A percentile compares a stretch with the other conserved stretches of the same genome.
These are phyloP conservation scores for Dicroscelio sp. DNA, from an alignment of 2,888 invertebrate genomes.

Conservation along the genomic window DNA sequence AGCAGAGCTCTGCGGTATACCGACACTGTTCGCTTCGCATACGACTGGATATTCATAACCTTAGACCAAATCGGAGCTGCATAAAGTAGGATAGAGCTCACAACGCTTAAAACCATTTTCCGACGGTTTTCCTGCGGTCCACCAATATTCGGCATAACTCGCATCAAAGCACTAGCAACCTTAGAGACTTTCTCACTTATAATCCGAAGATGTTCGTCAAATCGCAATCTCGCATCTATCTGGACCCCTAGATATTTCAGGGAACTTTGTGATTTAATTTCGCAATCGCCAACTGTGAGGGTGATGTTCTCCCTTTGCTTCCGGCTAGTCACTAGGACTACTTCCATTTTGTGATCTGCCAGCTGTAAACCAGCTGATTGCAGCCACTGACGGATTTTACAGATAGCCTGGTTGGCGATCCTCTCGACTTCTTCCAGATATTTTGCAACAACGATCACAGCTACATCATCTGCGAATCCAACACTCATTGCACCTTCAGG, in stretches of 20 bases:
- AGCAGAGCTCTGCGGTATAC: no score
- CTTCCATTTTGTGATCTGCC: background rate
- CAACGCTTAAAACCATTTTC: background rate
- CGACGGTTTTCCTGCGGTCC: background rate
- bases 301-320: background rate
- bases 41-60: no score
- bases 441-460: background rate
- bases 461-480: background rate
- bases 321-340: background rate
- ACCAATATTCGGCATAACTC: no score
- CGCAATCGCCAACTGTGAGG: background rate
- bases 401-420: background rate
- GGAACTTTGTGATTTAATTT: background rate
- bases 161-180: background rate
- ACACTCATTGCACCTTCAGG: background rate
- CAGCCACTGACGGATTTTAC: background rate
- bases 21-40: no score
- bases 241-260: background rate
- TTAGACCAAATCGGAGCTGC: background rate
- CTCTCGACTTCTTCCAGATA: background rate
- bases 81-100: background rate
- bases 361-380: background rate
- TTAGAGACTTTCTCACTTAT: background rate
- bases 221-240: background rate
- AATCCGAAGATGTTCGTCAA: background rate